Percentiles rank a stretch among this genome's conserved stretches.
These are phyloP conservation scores for Tretioscincus oriximinensis DNA, from an alignment of 2,113 vertebrate species.

Conservation along the genomic window DNA sequence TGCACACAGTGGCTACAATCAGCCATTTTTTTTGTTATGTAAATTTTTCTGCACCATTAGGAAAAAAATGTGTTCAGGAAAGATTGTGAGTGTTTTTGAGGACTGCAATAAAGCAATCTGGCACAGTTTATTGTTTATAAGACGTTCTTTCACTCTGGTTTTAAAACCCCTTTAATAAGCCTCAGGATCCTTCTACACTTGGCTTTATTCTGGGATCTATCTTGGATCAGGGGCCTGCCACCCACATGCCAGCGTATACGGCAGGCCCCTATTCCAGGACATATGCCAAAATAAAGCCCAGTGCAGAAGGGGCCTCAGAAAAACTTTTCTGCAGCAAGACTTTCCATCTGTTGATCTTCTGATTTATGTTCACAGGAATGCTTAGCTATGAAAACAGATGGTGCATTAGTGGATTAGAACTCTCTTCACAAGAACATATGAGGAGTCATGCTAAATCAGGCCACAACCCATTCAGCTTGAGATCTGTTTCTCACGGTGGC, in stretches of 20 bases:
- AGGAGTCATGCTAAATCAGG: too few species aligned
- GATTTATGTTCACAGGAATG: conserved; percentile 4
- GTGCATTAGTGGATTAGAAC: neutral
- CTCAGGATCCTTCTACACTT: neutral
- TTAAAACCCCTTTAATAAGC: conserved; percentile 33
- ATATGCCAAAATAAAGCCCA: too few species aligned
- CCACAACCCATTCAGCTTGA: too few species aligned
- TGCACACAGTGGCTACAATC: conserved; percentile 42
- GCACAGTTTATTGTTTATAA: conserved; percentile 35
- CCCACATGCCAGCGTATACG: too few species aligned
- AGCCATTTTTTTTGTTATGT: conserved; percentile 53
- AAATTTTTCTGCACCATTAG: conserved; percentile 54
- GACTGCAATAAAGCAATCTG: conserved; percentile 36
- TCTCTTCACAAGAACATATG: too few species aligned
- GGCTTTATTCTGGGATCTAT: too few species aligned
- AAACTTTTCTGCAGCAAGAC: conserved; percentile 20
- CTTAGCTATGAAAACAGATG: neutral
- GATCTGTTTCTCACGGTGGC: too few species aligned
- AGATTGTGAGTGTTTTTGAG: conserved; percentile 43
- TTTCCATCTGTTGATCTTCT: neutral
- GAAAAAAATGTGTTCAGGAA: conserved; percentile 55
- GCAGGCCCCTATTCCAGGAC: too few species aligned
- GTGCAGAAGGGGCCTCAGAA: neutral
- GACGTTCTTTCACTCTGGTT: conserved; percentile 31
- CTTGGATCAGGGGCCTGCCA: too few species aligned